Conservation (phyloP, 2,797 vertebrate genomes). For the Pseudochirops corinnae region DNA sequence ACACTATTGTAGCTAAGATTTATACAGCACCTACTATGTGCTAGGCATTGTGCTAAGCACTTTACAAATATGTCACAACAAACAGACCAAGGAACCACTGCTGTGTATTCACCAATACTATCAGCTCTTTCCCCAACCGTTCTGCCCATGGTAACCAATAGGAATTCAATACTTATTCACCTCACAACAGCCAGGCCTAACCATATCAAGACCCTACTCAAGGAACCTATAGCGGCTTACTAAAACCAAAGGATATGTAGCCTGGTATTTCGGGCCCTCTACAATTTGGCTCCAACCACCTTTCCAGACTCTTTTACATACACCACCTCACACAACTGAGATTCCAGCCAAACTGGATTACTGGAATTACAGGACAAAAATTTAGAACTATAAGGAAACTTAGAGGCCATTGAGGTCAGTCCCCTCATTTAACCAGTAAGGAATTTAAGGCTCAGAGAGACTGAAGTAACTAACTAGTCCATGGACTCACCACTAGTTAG, state of each 20-base stretch:
- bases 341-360: background rate
- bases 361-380: background rate
- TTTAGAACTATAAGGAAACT: background rate
- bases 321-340: background rate
- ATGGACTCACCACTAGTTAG: background rate
- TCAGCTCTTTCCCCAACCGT: background rate
- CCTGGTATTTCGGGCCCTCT: background rate
- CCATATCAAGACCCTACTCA: background rate
- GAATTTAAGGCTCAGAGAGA: background rate
- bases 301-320: background rate
- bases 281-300: background rate
- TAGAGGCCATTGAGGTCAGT: background rate
- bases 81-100: background rate
- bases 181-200: background rate
- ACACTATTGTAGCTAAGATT: background rate
- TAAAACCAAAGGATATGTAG: background rate
- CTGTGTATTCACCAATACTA: background rate
- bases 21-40: background rate
- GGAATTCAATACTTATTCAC: background rate
- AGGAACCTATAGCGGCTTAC: background rate
- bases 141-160: background rate
- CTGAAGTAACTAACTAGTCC: background rate
- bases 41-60: background rate
- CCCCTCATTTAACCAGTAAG: background rate
- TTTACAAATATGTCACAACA: background rate